Base-by-base conservation (phyloP, 2,113 vertebrate genomes). In the Heloderma charlesbogerti region DNA sequence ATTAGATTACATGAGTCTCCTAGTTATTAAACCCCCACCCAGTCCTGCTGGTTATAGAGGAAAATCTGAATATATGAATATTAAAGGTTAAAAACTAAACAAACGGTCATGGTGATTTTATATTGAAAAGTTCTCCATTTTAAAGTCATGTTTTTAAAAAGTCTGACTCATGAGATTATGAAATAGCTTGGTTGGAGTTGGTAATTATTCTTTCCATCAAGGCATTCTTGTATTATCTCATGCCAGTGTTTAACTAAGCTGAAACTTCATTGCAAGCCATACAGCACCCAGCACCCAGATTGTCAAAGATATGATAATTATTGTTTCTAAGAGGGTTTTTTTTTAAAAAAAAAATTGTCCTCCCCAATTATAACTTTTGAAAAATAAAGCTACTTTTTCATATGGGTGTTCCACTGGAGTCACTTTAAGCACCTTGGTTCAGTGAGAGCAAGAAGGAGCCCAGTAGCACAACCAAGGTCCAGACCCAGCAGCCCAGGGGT, bases 321-420 rank as follows among this genome's bases (percentile, higher is more conserved):
- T 34, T 77, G 34, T 27, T 79, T 89, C 88, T 91, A 93, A 88
- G 74, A 78, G 83, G 51, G 18, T 79, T 74, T 92, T 92, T 91
- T n/a, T n/a, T n/a, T n/a, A n/a, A n/a, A n/a, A n/a, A n/a, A 48
- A 48, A 12, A 48, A 15, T 8, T 29, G 10, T 27, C 63, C 54
- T 54, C 5, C 10, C 25, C 22, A 31, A 6, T 1, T 3, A 77
- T 66, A 86, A 87, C 77, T 88, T 69, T 22, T 86, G 80, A 91
- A 83, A 90, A 75, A 8, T 43, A 72, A 43, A n/a, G 88, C 37
- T 67, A 29, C 45, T 86, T 72, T n/a, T 72, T 27, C 20, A 45
- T 27, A 6, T 27, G 5, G 45, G 54, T n/a, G 20, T 54, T 48
- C 71, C 84, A 74, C 20, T 10, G 3, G 20, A 87, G 3, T 54